Base-by-base conservation (phyloP, 2,797 vertebrate species). In the Phoxinus dragarum region DNA sequence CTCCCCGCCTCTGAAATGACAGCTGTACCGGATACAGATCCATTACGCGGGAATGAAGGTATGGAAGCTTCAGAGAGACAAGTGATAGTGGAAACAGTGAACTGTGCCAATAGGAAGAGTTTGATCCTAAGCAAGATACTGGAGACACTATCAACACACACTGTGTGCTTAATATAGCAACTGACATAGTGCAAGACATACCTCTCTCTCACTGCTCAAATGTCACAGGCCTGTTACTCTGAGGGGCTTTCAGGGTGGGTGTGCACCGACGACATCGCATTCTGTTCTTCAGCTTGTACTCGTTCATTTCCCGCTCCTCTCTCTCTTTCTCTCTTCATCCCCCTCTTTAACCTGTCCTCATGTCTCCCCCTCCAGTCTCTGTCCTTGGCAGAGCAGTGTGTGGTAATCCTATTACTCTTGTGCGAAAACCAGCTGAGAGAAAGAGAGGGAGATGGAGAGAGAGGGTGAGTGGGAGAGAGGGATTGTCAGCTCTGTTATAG, bases 361-460 rank as follows among this genome's bases (percentile, higher is more conserved):
- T 81, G 80, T 78, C 82, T 87, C 86, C 80, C 89, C 80, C 86
- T 86, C 88, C 80, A 86, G 90, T 82, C 71, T 89, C 88, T 89
- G 88, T 90, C 91, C 91, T 88, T 90, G 91, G 90, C 90, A 92
- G 84, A 88, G 79, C 92, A 94, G 81, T 84, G 92, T 94, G 94
- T 92, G 93, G 94, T 95, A 96, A 95, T 95, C 95, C 94, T 93
- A 95, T 95, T 95, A 94, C 94, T 95, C 93, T 93, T 95, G 93
- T 94, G 93, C 80, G 93, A 94, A 94, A 94, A 94, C 93, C 95
- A 95, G 94, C 94, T 94, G 93, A 93, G 93, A 80, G 82, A 75
- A 86, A 93, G 91, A 94, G 90, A 91, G 91, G 92, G 84, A 78
- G 75, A 89, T 34, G 71, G 85, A 82, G 17, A 89, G 44, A 80